These are phyloP conservation scores for Riptortus pedestris DNA, from an alignment of 1,140 invertebrate species.

Conservation along the genomic window DNA sequence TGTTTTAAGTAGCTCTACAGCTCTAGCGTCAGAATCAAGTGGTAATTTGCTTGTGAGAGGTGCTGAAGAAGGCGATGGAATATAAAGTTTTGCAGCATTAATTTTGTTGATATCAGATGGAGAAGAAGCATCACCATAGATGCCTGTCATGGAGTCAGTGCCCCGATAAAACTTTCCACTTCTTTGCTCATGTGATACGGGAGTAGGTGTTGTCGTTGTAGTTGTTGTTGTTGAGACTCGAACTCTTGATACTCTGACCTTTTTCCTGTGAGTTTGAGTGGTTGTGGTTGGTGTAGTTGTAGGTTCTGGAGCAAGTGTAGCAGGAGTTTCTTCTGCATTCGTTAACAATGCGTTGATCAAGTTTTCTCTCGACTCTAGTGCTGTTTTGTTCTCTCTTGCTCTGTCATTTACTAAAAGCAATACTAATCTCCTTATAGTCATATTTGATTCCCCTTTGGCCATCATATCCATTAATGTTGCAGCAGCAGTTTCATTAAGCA, in stretches of 20 bases:
- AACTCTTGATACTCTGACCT: conserved; percentile 11
- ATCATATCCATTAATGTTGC: conserved; percentile 64
- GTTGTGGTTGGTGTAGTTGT: conserved; percentile 30
- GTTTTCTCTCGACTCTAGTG: conserved; percentile 50
- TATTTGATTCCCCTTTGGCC: conserved; percentile 65
- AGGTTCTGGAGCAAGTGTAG: not conserved
- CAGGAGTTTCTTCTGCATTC: conserved; percentile 24
- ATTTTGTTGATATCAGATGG: conserved; percentile 20
- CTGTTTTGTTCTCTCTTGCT: conserved; percentile 45
- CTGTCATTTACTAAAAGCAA: conserved; percentile 56
- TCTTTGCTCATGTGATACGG: not conserved
- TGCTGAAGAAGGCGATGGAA: conserved; percentile 26
- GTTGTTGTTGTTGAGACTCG: not conserved
- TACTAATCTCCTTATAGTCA: conserved; percentile 59
- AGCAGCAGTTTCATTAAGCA: conserved; percentile 59
- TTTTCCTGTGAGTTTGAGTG: conserved; percentile 11
- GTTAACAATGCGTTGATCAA: conserved; percentile 55
- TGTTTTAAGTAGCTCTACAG: conserved; percentile 66
- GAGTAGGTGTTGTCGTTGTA: too few relatives aligned
- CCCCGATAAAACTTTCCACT: conserved; percentile 30
- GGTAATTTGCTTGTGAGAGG: conserved; percentile 25
- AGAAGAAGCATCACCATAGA: conserved; percentile 28
- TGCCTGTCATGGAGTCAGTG: conserved; percentile 20
- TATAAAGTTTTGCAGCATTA: conserved; percentile 26
- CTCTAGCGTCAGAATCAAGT: conserved; percentile 53